Evolutionary conservation across 2,113 vertebrate species (phyloP).

Genomic region (Takifugu flavidus): DNA sequence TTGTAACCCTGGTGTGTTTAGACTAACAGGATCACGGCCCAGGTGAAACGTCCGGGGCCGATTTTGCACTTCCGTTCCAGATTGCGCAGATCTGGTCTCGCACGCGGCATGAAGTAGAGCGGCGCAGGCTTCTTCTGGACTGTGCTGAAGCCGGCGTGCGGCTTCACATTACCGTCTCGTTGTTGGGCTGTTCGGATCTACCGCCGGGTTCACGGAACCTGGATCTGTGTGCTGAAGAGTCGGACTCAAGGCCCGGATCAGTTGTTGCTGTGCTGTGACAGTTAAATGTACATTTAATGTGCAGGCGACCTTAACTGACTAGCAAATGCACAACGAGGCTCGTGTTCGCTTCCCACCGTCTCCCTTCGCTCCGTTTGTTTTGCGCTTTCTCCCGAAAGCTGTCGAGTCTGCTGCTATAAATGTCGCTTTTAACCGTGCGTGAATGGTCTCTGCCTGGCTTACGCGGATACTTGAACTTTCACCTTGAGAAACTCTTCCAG

Average conservation of each 20-base stretch:
- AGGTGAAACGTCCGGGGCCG: conserved; percentile 36
- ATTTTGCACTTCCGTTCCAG: conserved; percentile 56
- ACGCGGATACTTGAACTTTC: conserved; percentile 56
- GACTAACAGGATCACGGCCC: conserved; percentile 12
- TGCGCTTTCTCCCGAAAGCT: conserved; percentile 46
- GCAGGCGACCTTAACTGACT: conserved; percentile 32
- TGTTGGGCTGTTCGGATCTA: conserved; percentile 18
- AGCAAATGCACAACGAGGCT: conserved; percentile 40
- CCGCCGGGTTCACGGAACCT: conserved; percentile 18
- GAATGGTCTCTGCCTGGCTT: conserved; percentile 42
- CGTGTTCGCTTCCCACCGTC: conserved; percentile 29
- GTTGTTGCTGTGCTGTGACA: conserved; percentile 24
- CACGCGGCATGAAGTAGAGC: conserved; percentile 33
- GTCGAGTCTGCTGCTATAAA: conserved; percentile 67
- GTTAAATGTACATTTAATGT: conserved; percentile 42
- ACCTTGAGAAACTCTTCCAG: conserved; percentile 26
- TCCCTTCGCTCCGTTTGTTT: conserved; percentile 31
- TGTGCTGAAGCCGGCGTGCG: neutral
- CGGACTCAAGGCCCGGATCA: conserved; percentile 3
- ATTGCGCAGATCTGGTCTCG: conserved; percentile 14
- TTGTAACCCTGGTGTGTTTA: conserved; percentile 10
- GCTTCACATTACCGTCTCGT: conserved; percentile 10
- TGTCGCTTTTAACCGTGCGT: conserved; percentile 54
- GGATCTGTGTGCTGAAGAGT: conserved; percentile 1
- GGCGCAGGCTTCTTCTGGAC: conserved; percentile 10